These are phyloP conservation scores for Phenganax subtilis DNA, from an alignment of 92 coral and sea anemone genomes.

Conservation along the genomic window DNA sequence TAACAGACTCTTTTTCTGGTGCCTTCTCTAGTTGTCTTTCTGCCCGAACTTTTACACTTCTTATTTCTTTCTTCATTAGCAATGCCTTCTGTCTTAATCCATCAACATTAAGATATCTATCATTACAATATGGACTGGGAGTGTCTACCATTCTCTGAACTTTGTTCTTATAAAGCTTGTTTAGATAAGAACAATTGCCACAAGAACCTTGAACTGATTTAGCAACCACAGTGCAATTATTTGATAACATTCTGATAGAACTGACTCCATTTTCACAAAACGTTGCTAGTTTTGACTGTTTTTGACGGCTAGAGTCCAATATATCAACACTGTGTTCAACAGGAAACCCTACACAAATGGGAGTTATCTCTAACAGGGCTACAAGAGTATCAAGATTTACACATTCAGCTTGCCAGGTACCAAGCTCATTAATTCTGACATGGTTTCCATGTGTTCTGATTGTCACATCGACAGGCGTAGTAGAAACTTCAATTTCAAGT, in stretches of 20 bases:
- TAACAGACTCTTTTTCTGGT: no score
- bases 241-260: conserved; percentile 3
- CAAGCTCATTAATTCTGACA: neutral
- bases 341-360: neutral
- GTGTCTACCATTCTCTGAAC: conserved; percentile 13
- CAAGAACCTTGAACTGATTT: neutral
- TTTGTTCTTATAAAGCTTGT: neutral
- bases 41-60: no score
- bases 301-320: neutral
- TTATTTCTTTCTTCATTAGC: no score
- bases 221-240: neutral
- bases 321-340: neutral
- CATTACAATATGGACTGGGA: conserved; percentile 4
- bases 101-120: neutral
- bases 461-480: neutral
- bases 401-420: conserved; percentile 13
- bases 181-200: conserved; percentile 1
- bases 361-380: no score
- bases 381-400: neutral
- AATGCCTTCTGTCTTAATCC: neutral
- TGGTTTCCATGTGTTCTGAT: conserved; percentile 2
- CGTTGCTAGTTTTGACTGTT: conserved; percentile 4
- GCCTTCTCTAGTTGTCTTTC: no score
- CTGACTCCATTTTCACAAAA: neutral
- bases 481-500: conserved; percentile 3